These are phyloP conservation scores for Augochlora pura DNA, from an alignment of 1,140 invertebrate species.

Conservation along the genomic window DNA sequence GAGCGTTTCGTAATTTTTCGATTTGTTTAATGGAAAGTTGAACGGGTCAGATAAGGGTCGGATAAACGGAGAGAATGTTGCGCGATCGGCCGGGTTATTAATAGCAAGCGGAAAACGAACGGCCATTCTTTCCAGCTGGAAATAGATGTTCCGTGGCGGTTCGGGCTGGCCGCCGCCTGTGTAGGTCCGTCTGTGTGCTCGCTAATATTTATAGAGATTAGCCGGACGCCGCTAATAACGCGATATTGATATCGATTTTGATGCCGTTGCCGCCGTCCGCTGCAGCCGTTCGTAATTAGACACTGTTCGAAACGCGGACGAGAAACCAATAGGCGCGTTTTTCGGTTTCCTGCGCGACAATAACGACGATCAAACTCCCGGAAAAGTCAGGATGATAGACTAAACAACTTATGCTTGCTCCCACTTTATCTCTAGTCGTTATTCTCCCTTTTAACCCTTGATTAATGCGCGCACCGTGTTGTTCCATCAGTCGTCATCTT, in stretches of 20 bases:
- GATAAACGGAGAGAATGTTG: slow-evolving; percentile 20
- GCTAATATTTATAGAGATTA: slow-evolving; percentile 35
- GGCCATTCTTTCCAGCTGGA: neutral
- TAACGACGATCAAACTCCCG: too few species aligned
- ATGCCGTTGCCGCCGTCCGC: too few species aligned
- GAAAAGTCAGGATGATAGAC: too few species aligned
- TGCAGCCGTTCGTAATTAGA: neutral
- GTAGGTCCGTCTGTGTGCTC: too few species aligned
- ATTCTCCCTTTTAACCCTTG: too few species aligned
- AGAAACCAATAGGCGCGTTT: too few species aligned
- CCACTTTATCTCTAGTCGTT: too few species aligned
- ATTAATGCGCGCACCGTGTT: too few species aligned
- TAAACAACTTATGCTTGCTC: too few species aligned
- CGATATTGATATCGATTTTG: slow-evolving; percentile 3
- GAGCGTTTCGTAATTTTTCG: slow-evolving; percentile 35
- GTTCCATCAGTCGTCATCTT: too few species aligned
- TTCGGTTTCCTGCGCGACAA: too few species aligned
- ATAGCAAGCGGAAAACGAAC: slow-evolving; percentile 24
- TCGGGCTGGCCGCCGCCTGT: too few species aligned
- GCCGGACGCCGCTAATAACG: neutral
- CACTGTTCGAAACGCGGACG: neutral
- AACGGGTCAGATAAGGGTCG: slow-evolving; percentile 33
- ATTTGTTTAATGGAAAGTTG: slow-evolving; percentile 39
- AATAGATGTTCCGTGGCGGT: slow-evolving; percentile 3
- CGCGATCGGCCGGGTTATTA: slow-evolving; percentile 18